These are phyloP conservation scores for Atopsyche davidsoni DNA, from an alignment of 1,140 invertebrate genomes.

Conservation along the genomic window DNA sequence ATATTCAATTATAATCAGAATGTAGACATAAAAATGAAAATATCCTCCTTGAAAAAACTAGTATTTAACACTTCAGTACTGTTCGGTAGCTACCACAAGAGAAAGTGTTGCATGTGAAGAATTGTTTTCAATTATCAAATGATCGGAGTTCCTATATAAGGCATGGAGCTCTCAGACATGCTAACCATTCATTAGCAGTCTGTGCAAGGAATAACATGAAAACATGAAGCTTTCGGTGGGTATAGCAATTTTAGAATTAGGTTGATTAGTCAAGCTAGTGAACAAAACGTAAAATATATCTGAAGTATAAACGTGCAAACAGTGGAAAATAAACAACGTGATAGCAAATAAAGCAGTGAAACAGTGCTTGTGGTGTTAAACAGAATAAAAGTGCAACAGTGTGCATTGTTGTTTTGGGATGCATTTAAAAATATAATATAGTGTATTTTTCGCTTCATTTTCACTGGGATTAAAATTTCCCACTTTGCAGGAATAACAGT, in stretches of 20 bases:
- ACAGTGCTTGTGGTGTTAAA: neutral
- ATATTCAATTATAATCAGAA: no score
- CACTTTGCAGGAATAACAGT: no score
- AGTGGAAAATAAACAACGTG: neutral
- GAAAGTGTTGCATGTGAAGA: conserved; percentile 18
- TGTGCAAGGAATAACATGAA: conserved; percentile 14
- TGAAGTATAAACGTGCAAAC: no score
- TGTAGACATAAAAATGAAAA: no score
- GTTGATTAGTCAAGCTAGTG: no score
- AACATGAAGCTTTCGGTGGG: conserved; percentile 15
- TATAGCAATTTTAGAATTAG: no score
- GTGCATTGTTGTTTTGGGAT: neutral
- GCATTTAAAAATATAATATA: no score
- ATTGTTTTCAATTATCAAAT: conserved; percentile 14
- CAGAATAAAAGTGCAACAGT: neutral
- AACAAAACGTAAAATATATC: no score
- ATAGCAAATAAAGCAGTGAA: neutral
- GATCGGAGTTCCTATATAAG: conserved; percentile 16
- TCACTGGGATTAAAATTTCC: no score
- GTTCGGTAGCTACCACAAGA: conserved; percentile 11
- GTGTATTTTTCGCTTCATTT: conserved; percentile 1
- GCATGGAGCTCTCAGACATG: conserved; percentile 8
- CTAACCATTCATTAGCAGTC: conserved; percentile 14
- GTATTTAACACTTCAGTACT: no score
- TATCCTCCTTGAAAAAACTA: no score